Base-by-base conservation (phyloP, 2,888 invertebrate species). In the Drosophila neonasuta region DNA sequence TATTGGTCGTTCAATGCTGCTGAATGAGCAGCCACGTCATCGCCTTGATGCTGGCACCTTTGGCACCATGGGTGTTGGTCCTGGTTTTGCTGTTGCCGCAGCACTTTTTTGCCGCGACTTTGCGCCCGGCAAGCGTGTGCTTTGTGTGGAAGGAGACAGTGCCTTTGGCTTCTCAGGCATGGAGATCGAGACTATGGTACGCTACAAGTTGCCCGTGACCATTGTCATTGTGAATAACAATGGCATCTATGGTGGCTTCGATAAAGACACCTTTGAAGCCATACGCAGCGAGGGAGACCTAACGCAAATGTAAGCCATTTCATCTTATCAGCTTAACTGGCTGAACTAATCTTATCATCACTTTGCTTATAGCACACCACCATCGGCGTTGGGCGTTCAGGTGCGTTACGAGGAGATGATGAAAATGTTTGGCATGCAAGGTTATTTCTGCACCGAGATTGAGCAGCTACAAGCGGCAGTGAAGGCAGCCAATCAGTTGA, bases 161-260 rank as follows among this genome's bases (percentile, higher is more conserved):
- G 99, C 99, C 1, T 98, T 99, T 91, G 99, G 99, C 2, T 99
- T 99, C 92, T 97, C 98, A 29, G 99, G 97, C 87, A 98, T 99
- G 98, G 99, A 99, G 92, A 93, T 99, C 29, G 99, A 99, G 92
- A 99, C 99, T 0, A 96, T 98, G 94, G 94, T 96, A 88, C 95
- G 98, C 67, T 98, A 99, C 91, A 96, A 96, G 86, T 92, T 99
- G 76, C 98, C 99, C 0, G 94, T 99, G 30, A 94, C 97, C 36
- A 94, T 98, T 63, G 93, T 99, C 3, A 94, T 99, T 68, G 94
- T 99, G 6, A 99, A 99, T 91, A 99, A 99, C 92, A 97, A 96
- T 88, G 99, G 99, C 20, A 99, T 99, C 88, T 97, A 97, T 89
- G 94, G 95, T 54, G 99, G 99, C 6, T 93, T 98, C 69, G 95